A percentile compares a stretch with the other conserved stretches of the same genome.
These are phyloP conservation scores for Myotis vivesi DNA, from an alignment of 2,797 vertebrate species.

Conservation along the genomic window DNA sequence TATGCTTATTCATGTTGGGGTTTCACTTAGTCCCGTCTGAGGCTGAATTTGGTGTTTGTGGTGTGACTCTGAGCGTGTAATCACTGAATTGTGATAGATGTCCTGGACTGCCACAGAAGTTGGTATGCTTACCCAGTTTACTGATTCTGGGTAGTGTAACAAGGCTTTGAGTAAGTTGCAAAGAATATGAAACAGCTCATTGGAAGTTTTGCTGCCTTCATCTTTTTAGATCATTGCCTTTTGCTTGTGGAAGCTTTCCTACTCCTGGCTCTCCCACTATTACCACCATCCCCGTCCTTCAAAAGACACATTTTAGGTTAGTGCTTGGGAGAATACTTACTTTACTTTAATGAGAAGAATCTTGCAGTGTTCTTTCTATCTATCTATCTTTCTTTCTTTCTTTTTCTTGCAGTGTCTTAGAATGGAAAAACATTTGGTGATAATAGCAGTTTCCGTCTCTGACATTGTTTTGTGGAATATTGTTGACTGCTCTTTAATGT, in stretches of 20 bases:
- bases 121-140: slow-evolving; percentile 43
- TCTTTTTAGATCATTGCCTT: slow-evolving; percentile 51
- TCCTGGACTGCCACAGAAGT: neutral
- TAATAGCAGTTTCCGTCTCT: slow-evolving; percentile 25
- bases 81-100: neutral
- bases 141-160: slow-evolving; percentile 25
- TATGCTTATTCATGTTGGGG: neutral
- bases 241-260: slow-evolving; percentile 44
- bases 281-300: neutral
- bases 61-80: neutral
- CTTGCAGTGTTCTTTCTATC: neutral
- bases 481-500: slow-evolving; percentile 45
- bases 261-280: neutral
- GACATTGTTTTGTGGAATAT: slow-evolving; percentile 52
- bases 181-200: slow-evolving; percentile 32
- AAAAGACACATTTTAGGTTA: slow-evolving; percentile 56
- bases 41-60: slow-evolving; percentile 1
- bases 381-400: too few species aligned
- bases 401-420: slow-evolving; percentile 26
- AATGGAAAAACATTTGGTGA: slow-evolving; percentile 24
- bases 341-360: slow-evolving; percentile 52
- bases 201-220: slow-evolving; percentile 70
- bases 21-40: slow-evolving; percentile 10
- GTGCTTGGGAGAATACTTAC: slow-evolving; percentile 32
- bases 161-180: neutral